phyloP scores from a whole-genome alignment of 2,113 vertebrate species.

The Hippolais icterina region DNA sequence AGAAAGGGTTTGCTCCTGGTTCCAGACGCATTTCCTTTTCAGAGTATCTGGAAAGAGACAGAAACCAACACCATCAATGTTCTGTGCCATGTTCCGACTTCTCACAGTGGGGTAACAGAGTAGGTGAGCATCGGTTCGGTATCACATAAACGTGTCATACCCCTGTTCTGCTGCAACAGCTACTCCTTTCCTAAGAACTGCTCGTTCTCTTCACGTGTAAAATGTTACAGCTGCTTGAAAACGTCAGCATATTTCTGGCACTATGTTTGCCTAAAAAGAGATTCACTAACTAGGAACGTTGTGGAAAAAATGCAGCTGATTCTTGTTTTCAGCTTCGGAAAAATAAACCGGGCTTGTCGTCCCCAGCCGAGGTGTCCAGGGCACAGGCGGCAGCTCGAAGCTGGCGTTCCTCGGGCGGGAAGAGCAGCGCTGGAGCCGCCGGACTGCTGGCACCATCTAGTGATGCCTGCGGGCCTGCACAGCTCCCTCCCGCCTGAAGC shows the following conservation, averaged over 20 bases:
- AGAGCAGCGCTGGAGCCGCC: neutral
- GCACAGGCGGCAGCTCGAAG: accelerated
- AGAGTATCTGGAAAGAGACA: neutral
- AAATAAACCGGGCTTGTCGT: accelerated
- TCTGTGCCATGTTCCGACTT: neutral
- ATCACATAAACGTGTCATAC: neutral
- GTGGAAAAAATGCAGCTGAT: neutral
- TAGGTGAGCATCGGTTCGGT: neutral
- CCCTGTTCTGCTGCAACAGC: neutral
- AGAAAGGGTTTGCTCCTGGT: neutral
- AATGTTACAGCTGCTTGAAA: neutral
- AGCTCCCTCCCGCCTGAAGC: neutral
- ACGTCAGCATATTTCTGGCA: neutral
- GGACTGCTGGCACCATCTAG: slow-evolving; percentile 32
- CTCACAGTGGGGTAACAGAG: neutral
- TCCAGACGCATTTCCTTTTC: neutral
- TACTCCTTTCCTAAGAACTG: neutral
- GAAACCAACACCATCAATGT: neutral
- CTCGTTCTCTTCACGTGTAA: neutral
- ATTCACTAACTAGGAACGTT: neutral
- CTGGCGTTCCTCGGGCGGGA: accelerated
- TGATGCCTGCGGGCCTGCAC: neutral
- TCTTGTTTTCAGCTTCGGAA: neutral
- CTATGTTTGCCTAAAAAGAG: neutral
- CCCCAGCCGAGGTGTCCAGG: too few species aligned